Evolutionary conservation across 2,113 vertebrate genomes (phyloP).

Genomic region (Morone chrysops): DNA sequence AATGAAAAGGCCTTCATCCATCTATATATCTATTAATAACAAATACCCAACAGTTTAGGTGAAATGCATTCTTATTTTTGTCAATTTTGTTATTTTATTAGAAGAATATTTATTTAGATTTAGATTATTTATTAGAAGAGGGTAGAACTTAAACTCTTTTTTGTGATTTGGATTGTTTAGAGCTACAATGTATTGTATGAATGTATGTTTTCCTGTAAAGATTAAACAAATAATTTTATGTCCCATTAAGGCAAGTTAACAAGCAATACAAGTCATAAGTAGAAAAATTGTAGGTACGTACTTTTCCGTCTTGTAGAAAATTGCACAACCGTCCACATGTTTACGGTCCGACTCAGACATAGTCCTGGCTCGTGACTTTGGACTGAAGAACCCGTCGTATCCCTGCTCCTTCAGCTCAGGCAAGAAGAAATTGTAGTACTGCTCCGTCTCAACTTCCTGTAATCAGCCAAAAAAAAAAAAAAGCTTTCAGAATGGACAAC

Average conservation of each 20-base stretch:
- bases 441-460: constrained; percentile 97
- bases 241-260: too few relatives aligned
- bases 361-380: constrained; percentile 97
- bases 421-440: constrained; percentile 97
- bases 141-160: too few relatives aligned
- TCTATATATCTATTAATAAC: background rate
- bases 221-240: background rate
- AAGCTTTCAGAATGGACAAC: background rate
- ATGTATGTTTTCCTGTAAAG: background rate
- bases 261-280: background rate
- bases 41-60: background rate
- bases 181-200: background rate
- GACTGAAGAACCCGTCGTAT: constrained; percentile 98
- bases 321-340: constrained; percentile 96
- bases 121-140: too few relatives aligned
- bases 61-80: too few relatives aligned
- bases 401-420: constrained; percentile 96
- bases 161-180: background rate
- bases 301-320: constrained; percentile 98
- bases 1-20: background rate
- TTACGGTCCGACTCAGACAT: constrained; percentile 99
- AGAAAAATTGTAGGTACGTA: constrained; percentile 77
- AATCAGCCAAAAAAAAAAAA: constrained; percentile 44
- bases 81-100: too few relatives aligned
- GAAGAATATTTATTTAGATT: too few relatives aligned